phyloP scores from a whole-genome alignment of 1,140 invertebrate species.

The Caerostris extrusa region DNA sequence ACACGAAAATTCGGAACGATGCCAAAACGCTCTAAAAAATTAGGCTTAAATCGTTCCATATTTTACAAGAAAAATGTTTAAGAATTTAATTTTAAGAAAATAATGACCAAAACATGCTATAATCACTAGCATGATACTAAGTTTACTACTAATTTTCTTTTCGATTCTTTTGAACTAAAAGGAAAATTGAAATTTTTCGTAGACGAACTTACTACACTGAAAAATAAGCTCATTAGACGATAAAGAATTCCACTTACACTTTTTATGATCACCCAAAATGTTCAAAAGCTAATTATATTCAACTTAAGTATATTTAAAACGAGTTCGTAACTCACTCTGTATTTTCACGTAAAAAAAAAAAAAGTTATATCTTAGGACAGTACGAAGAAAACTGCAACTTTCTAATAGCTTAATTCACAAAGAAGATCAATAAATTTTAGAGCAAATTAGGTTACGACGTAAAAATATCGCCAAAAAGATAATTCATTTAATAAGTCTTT shows the following conservation, averaged over 20 bases:
- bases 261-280: background rate
- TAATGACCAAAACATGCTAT: too few species aligned
- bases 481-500: background rate
- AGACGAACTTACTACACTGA: background rate
- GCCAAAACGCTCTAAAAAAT: too few species aligned
- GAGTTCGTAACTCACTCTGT: background rate
- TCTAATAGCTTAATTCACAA: background rate
- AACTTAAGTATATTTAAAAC: slow-evolving; percentile 9
- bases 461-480: background rate
- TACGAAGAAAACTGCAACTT: background rate
- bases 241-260: background rate
- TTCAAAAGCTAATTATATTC: slow-evolving; percentile 20
- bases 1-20: too few species aligned
- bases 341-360: background rate
- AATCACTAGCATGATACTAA: too few species aligned
- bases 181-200: background rate
- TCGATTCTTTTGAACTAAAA: too few species aligned
- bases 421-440: background rate
- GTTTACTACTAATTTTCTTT: too few species aligned
- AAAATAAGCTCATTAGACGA: slow-evolving; percentile 9
- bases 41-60: too few species aligned
- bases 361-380: background rate
- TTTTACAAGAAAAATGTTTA: too few species aligned
- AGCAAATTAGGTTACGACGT: background rate
- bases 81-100: too few species aligned